Evolutionary conservation across 2,888 invertebrate species (phyloP).

Genomic region (Euproctis similis): DNA sequence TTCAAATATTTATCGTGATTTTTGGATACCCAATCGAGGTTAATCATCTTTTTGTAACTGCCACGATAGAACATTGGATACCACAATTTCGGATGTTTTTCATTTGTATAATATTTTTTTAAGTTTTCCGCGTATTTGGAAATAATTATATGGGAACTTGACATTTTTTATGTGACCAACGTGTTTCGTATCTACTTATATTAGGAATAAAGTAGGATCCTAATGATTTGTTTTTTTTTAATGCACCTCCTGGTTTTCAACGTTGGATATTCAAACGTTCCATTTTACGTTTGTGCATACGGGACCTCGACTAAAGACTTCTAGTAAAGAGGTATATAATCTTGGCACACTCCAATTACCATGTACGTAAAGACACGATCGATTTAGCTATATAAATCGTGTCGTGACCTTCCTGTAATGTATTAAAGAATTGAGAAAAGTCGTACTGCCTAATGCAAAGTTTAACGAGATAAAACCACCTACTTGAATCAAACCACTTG

Average conservation of each 20-base stretch:
- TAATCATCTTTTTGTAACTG: constrained; percentile 18
- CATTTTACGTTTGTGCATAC: too few species aligned
- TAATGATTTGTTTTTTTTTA: too few species aligned
- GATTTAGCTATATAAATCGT: too few species aligned
- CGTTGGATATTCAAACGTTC: too few species aligned
- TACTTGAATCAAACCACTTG: constrained; percentile 74
- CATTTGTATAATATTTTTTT: constrained; percentile 35
- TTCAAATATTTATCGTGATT: constrained; percentile 41
- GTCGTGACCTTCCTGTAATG: too few species aligned
- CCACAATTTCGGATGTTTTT: constrained; percentile 37
- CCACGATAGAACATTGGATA: constrained; percentile 48
- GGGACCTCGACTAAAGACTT: too few species aligned
- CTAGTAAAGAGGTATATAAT: too few species aligned
- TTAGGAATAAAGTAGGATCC: background rate
- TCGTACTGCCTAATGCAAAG: too few species aligned
- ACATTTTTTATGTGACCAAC: constrained; percentile 21
- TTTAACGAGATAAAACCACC: background rate
- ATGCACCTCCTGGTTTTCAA: too few species aligned
- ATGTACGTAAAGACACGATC: too few species aligned
- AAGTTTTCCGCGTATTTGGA: constrained; percentile 31
- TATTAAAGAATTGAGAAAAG: too few species aligned
- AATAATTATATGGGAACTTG: constrained; percentile 26
- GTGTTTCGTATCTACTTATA: constrained; percentile 8
- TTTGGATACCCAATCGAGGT: constrained; percentile 37
- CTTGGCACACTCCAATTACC: too few species aligned